A percentile compares a stretch with the other conserved stretches of the same genome.
Evolutionary conservation across 2,888 invertebrate genomes (phyloP).

Genomic region (Limnephilus lunatus): DNA sequence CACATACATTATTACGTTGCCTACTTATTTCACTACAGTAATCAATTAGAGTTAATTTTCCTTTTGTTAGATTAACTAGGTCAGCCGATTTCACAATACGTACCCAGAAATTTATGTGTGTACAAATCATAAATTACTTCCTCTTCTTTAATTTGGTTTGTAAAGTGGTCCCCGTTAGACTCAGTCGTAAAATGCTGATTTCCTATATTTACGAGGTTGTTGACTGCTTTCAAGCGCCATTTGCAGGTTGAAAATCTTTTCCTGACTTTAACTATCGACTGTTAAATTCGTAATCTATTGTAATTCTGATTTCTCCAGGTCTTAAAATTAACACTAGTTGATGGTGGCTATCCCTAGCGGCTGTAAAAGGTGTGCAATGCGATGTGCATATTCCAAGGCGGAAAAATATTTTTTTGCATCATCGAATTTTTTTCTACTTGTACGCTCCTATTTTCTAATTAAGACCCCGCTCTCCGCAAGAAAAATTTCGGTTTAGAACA

Average conservation of each 20-base stretch:
- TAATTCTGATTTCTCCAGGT: background rate
- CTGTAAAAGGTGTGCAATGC: background rate
- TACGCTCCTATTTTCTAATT: too few relatives aligned
- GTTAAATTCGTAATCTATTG: background rate
- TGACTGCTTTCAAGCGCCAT: slow-evolving; percentile 9
- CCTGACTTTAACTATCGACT: slow-evolving; percentile 27
- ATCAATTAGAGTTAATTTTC: too few relatives aligned
- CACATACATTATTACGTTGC: too few relatives aligned
- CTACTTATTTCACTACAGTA: too few relatives aligned
- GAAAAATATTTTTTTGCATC: too few relatives aligned
- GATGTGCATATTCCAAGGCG: background rate
- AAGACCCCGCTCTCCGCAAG: too few relatives aligned
- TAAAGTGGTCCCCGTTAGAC: slow-evolving; percentile 34
- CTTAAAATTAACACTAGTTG: background rate
- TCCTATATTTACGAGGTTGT: slow-evolving; percentile 28
- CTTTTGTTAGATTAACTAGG: too few relatives aligned
- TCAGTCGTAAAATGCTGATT: slow-evolving; percentile 44
- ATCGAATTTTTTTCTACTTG: too few relatives aligned
- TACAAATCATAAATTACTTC: slow-evolving; percentile 28
- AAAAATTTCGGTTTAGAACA: too few relatives aligned
- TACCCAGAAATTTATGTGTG: too few relatives aligned
- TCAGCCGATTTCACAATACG: too few relatives aligned
- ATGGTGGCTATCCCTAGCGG: background rate
- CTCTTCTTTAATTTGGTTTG: slow-evolving; percentile 19
- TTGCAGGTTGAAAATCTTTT: slow-evolving; percentile 34